Conservation (phyloP, 1,140 invertebrate genomes). For the Bombus difficillimus region DNA sequence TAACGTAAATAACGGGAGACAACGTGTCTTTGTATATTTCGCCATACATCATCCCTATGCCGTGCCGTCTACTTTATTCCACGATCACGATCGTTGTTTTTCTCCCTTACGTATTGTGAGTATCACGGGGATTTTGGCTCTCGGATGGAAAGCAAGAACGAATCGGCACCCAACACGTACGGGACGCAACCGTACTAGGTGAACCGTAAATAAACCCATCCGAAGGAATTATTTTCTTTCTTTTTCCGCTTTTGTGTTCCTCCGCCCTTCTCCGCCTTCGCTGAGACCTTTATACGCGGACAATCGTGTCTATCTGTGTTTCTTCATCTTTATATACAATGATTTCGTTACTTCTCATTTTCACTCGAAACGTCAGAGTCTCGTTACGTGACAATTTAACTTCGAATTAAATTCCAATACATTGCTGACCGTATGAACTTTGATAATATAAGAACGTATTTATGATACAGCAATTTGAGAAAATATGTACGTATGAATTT, state of each 20-base stretch:
- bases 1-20: conserved; percentile 56
- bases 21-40: conserved; percentile 55
- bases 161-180: conserved; percentile 53
- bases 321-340: background rate
- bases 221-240: conserved; percentile 61
- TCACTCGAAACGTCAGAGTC: background rate
- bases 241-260: conserved; percentile 8
- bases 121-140: conserved; percentile 51
- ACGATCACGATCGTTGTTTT: conserved; percentile 54
- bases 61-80: conserved; percentile 50
- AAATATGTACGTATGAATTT: background rate
- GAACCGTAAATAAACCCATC: conserved; percentile 65
- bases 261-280: background rate
- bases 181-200: conserved; percentile 53
- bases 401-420: background rate
- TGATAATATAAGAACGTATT: background rate
- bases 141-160: conserved; percentile 49
- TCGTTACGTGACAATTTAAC: too few species aligned
- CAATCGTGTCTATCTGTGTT: background rate
- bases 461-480: background rate
- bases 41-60: conserved; percentile 52
- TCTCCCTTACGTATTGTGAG: conserved; percentile 47
- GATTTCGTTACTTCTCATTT: background rate
- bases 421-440: background rate
- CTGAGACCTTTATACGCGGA: background rate